Percentiles rank a stretch among this genome's conserved stretches.
These are phyloP conservation scores for Colossoma macropomum DNA, from an alignment of 2,113 vertebrate genomes.

Conservation along the genomic window DNA sequence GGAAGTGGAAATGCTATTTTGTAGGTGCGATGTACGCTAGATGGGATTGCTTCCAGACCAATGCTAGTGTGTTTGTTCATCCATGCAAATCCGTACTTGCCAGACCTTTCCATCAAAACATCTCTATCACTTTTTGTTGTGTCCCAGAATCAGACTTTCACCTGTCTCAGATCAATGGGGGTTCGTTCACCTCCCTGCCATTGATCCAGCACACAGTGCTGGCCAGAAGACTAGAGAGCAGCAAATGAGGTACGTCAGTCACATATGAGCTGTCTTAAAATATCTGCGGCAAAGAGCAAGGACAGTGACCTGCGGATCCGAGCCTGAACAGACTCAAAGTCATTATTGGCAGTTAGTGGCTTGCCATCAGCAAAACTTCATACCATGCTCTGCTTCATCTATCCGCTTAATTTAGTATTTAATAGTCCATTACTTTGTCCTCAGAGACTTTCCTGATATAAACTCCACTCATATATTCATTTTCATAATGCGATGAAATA, in stretches of 20 bases:
- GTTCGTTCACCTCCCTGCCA: not conserved
- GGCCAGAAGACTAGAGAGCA: not conserved
- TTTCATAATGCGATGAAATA: not conserved
- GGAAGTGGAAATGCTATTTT: not conserved
- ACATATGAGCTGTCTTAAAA: not conserved
- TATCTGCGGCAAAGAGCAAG: not conserved
- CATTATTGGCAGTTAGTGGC: conserved; percentile 1
- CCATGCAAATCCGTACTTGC: not conserved
- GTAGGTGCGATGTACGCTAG: not conserved
- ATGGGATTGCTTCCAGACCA: not conserved
- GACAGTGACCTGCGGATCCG: not conserved
- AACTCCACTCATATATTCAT: not conserved
- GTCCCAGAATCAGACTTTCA: not conserved
- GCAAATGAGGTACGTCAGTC: not conserved
- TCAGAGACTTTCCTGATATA: not conserved
- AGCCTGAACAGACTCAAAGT: not conserved
- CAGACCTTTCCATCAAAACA: conserved; percentile 5
- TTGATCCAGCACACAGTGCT: not conserved
- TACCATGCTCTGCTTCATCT: not conserved
- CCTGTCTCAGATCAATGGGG: not conserved
- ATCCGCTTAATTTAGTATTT: not conserved
- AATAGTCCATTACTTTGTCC: conserved; percentile 5
- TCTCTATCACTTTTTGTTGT: not conserved
- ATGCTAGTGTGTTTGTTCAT: not conserved
- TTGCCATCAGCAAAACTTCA: conserved; percentile 1